These are phyloP conservation scores for Orius insidiosus DNA, from an alignment of 1,140 invertebrate species.

Conservation along the genomic window DNA sequence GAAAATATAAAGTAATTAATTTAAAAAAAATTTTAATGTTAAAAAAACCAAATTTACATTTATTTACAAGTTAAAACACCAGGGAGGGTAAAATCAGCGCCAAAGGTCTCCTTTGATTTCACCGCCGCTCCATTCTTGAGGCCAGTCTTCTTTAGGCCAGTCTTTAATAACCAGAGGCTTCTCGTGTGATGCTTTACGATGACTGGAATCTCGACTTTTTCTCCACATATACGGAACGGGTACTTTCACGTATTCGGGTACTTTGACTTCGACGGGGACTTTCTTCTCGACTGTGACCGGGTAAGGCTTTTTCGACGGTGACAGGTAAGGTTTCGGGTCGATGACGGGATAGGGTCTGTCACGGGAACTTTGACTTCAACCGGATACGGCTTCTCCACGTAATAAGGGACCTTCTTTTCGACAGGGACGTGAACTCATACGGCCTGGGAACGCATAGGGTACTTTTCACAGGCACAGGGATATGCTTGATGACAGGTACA, in stretches of 20 bases:
- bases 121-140: no score
- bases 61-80: no score
- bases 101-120: no score
- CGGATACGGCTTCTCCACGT: not conserved
- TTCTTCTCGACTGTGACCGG: not conserved
- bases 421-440: not conserved
- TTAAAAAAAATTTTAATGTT: no score
- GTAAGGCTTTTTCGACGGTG: not conserved
- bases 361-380: not conserved
- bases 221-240: no score
- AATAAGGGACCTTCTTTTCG: not conserved
- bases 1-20: no score
- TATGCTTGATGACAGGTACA: not conserved
- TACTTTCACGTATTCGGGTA: not conserved
- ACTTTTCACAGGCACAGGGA: not conserved
- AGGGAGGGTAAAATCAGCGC: no score
- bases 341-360: not conserved
- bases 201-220: no score
- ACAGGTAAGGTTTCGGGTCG: not conserved
- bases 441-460: not conserved
- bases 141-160: no score
- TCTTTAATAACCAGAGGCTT: no score
- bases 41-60: no score
- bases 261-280: not conserved
- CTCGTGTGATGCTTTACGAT: no score